These are phyloP conservation scores for Trochalopteron elliotii DNA, from an alignment of 2,113 vertebrate genomes.

Conservation along the genomic window DNA sequence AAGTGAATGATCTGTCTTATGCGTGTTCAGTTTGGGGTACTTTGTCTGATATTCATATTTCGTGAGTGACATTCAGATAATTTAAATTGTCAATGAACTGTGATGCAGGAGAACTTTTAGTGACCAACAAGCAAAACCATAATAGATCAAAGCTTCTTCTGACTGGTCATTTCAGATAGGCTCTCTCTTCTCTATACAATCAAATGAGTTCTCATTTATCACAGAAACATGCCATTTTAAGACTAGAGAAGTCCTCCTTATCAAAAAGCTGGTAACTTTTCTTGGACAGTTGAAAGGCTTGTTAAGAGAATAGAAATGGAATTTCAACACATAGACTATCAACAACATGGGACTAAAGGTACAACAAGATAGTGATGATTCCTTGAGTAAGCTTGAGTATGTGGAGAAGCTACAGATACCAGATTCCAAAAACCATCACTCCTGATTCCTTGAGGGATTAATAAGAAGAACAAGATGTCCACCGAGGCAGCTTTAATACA, in stretches of 20 bases:
- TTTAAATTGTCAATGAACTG: not conserved
- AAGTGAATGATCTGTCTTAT: not conserved
- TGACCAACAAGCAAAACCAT: not conserved
- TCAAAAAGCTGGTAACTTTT: not conserved
- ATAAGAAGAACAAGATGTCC: not conserved
- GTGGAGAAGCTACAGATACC: not conserved
- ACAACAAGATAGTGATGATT: not conserved
- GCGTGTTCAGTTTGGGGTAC: not conserved
- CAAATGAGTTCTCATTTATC: not conserved
- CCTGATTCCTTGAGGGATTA: not conserved
- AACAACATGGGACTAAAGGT: not conserved
- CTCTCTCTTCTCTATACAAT: not conserved
- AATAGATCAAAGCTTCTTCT: not conserved
- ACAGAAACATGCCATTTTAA: not conserved
- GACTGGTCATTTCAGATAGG: not conserved
- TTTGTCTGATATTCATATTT: not conserved
- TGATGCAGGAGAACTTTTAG: not conserved
- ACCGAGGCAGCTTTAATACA: not conserved
- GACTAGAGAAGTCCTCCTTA: not conserved
- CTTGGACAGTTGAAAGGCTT: not conserved
- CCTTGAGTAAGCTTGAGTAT: not conserved
- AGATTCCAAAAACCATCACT: not conserved
- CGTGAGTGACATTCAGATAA: not conserved
- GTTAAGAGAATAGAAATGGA: not conserved
- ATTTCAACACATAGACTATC: not conserved